Evolutionary conservation across 2,113 vertebrate genomes (phyloP).

Genomic region (Turdus rufiventris): DNA sequence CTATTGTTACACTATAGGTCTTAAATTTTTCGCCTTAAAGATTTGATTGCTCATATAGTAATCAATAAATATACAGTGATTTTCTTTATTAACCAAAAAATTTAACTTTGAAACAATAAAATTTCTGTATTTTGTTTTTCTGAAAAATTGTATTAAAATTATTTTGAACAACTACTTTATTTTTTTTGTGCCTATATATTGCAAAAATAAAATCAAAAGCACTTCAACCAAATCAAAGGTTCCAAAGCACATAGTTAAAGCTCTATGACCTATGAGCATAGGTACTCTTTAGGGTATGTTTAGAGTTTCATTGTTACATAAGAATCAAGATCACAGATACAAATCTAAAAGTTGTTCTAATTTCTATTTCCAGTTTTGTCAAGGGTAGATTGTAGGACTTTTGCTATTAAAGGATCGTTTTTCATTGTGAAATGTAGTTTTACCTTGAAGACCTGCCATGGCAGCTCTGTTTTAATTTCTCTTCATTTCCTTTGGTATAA

Average conservation of each 20-base stretch:
- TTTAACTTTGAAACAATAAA: neutral
- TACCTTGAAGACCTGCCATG: neutral
- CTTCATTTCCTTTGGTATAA: neutral
- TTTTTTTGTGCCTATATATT: neutral
- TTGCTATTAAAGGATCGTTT: neutral
- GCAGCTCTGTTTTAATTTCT: neutral
- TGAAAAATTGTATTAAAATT: neutral
- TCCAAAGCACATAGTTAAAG: neutral
- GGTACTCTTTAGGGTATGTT: neutral
- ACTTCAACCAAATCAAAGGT: neutral
- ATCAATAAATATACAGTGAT: neutral
- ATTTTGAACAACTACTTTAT: neutral
- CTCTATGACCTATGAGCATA: neutral
- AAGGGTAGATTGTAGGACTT: neutral
- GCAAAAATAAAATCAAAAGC: neutral
- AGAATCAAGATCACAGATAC: rapidly evolving
- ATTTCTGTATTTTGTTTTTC: neutral
- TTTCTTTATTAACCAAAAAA: neutral
- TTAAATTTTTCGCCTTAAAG: neutral
- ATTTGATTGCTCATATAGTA: neutral
- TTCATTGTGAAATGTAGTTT: neutral
- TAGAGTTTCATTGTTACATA: neutral
- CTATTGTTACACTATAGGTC: neutral
- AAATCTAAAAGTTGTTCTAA: neutral
- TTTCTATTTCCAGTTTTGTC: neutral